Percentiles rank a stretch among this genome's conserved stretches.
These are phyloP conservation scores for Lamprotornis superbus DNA, from an alignment of 2,113 vertebrate genomes.

Conservation along the genomic window DNA sequence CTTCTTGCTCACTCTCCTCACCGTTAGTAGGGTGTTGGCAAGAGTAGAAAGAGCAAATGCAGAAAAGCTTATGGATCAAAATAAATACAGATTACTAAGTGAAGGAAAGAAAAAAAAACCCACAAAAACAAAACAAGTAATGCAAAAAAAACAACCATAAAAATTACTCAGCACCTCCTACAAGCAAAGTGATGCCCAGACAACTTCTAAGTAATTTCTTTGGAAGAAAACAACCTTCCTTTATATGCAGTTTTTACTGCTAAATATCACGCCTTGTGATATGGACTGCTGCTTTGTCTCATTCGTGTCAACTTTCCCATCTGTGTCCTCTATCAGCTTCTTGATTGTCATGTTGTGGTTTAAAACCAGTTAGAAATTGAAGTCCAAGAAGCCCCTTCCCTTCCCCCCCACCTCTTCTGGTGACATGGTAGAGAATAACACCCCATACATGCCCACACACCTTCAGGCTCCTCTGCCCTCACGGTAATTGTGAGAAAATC, in stretches of 20 bases:
- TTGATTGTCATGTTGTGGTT: neutral
- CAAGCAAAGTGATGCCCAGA: neutral
- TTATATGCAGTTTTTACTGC: neutral
- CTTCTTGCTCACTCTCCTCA: neutral
- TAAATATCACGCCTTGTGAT: neutral
- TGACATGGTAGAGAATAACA: no score
- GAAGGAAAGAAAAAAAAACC: neutral
- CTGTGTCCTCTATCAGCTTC: neutral
- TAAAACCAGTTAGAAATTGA: neutral
- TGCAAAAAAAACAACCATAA: neutral
- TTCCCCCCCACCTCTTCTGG: neutral
- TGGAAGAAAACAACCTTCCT: neutral
- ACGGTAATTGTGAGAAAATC: neutral
- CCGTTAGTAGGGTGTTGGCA: neutral
- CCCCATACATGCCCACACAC: rapidly evolving
- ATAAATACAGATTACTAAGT: neutral
- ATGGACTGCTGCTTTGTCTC: neutral
- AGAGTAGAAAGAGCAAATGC: neutral
- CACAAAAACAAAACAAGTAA: no score
- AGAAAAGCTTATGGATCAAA: neutral
- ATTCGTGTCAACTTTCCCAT: neutral
- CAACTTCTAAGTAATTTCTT: neutral
- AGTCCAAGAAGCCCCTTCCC: neutral
- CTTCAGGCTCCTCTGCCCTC: neutral
- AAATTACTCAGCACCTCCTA: neutral